phyloP scores from a whole-genome alignment of 2,797 vertebrate species.

The Thalassophryne amazonica region DNA sequence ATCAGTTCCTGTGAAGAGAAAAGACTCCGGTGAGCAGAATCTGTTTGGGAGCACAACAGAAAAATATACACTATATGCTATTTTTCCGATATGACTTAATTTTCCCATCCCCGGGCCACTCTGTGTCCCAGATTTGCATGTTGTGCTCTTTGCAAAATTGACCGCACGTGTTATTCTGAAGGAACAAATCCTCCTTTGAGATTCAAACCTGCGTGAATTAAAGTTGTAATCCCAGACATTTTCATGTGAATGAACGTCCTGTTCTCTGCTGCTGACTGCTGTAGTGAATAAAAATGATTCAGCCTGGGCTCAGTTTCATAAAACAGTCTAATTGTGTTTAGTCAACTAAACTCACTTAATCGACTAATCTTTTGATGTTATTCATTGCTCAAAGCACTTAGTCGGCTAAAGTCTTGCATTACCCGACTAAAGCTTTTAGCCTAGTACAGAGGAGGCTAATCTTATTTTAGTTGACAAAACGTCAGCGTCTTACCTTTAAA shows the following conservation, averaged over 20 bases:
- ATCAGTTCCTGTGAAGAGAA: no score
- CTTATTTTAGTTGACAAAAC: no score
- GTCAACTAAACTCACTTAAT: no score
- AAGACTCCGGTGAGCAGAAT: not conserved
- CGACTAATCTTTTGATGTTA: no score
- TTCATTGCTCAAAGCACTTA: no score
- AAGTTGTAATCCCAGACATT: constrained; percentile 17
- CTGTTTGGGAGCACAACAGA: constrained; percentile 20
- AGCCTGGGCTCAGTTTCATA: no score
- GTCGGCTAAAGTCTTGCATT: no score
- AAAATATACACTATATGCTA: not conserved
- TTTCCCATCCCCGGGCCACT: constrained; percentile 16
- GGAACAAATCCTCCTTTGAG: constrained; percentile 27
- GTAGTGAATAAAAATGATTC: not conserved
- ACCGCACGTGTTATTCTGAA: constrained; percentile 27
- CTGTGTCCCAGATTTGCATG: constrained; percentile 44
- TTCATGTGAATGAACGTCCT: constrained; percentile 11
- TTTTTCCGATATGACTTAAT: constrained; percentile 31
- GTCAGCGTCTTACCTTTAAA: no score
- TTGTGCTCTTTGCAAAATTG: constrained; percentile 22
- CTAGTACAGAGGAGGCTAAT: no score
- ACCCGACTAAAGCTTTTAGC: no score
- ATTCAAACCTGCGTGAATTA: constrained; percentile 28
- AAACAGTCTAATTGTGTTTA: no score
- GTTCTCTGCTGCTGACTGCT: not conserved